Evolutionary conservation across 2,113 vertebrate genomes (phyloP).

Genomic region (Melanotaenia duboulayi): DNA sequence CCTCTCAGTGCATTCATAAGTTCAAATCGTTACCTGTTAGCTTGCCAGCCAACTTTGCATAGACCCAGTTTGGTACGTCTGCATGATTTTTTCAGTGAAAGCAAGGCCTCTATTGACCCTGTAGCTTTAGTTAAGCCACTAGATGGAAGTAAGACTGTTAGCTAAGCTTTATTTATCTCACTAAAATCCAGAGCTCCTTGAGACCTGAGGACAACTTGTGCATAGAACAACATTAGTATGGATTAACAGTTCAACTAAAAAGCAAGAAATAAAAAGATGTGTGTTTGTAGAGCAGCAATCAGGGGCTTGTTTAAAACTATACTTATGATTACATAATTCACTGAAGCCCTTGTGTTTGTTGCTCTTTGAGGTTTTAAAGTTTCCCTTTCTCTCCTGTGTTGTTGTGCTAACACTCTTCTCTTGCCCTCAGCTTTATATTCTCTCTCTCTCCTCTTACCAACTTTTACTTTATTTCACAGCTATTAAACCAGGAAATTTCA

Average conservation of each 20-base stretch:
- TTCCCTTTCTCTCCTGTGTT: not conserved
- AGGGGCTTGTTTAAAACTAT: too few species aligned
- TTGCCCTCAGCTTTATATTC: conserved; percentile 49
- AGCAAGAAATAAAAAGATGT: not conserved
- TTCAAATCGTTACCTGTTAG: conserved; percentile 73
- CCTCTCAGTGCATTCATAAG: conserved; percentile 71
- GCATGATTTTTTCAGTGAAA: conserved; percentile 41
- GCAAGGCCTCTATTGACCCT: conserved; percentile 42
- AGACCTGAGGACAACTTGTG: accelerated
- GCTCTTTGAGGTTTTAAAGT: conserved; percentile 18
- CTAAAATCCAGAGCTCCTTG: not conserved
- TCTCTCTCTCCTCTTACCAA: conserved; percentile 55
- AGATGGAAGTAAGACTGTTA: conserved; percentile 3
- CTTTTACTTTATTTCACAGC: conserved; percentile 81
- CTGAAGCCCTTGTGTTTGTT: conserved; percentile 25
- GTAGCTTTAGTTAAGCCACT: conserved; percentile 42
- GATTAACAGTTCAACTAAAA: conserved; percentile 38
- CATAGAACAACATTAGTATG: conserved; percentile 13
- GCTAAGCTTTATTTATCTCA: not conserved
- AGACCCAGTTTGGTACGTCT: conserved; percentile 42
- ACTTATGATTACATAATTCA: conserved; percentile 30
- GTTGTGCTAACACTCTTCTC: conserved; percentile 12
- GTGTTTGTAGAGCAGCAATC: too few species aligned
- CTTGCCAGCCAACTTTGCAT: conserved; percentile 45
- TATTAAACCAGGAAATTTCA: conserved; percentile 83